Base-by-base conservation (phyloP, 2,888 invertebrate species). In the Diaprepes abbreviatus region DNA sequence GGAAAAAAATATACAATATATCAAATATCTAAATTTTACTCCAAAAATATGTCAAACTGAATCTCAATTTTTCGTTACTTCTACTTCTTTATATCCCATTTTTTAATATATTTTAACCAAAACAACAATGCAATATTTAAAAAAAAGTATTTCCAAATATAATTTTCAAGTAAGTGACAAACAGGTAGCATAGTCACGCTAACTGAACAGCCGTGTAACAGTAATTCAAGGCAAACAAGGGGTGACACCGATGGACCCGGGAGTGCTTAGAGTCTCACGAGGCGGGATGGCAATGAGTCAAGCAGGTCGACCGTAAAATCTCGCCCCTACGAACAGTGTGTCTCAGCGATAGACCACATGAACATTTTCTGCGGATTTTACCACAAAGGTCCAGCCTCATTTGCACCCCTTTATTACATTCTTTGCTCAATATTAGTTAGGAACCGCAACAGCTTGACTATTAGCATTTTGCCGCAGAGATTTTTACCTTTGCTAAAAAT, bases 221-320 rank as follows among this genome's bases (percentile, higher is more conserved):
- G 73, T 76, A 74, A 76, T 74, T 76, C 74, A 73, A 71, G 74
- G 72, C 65, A 72, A 76, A 74, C 76, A 74, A 76, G 76, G 76
- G 74, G 72, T 73, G 74, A 76, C 74, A 73, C 68, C 73, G 74
- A 72, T 72, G 72, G 59, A 72, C 72, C 38, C 48, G 45, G 62
- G 38, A 69, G 71, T 43, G 43, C 17, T 38, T 31, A 28, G 16
- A 40, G 38, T 58, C 58, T 43, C 58, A 14, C 28, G 58, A 17
- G 58, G 28, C 43, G 31, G 24, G 38, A 58, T 31, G 40, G 21
- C 35, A 54, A 33, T 54, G 54, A 54, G 54, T 36, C 54, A 33
- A 33, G 54, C 35, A 54, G 31, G 54, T 54, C 54, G 35, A 3
- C 54, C 35, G 54, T 36, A 54, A 48, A 48, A 48, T 28, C 12